Evolutionary conservation across 2,113 vertebrate genomes (phyloP).

Genomic region (Nothobranchius kuhntae): DNA sequence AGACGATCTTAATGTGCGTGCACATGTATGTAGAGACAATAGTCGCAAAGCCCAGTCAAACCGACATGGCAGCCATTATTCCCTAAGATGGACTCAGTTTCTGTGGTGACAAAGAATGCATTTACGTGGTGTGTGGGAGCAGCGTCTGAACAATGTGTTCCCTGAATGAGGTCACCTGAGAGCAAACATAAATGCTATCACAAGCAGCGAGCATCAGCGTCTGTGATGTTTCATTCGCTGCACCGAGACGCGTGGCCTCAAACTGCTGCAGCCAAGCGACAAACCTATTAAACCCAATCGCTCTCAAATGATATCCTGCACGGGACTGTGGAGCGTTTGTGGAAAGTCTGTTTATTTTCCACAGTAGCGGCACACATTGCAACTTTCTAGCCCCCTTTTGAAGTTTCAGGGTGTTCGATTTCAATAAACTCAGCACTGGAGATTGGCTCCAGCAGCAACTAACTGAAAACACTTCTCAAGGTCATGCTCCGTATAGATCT

Average conservation of each 20-base stretch:
- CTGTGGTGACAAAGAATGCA: constrained; percentile 1
- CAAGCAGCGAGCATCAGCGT: constrained; percentile 9
- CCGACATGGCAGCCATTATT: background rate
- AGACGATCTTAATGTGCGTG: background rate
- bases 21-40: background rate
- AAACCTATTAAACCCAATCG: constrained; percentile 15
- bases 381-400: constrained; percentile 43
- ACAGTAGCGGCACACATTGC: background rate
- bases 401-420: constrained; percentile 58
- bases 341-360: constrained; percentile 32
- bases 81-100: constrained; percentile 14
- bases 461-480: constrained; percentile 70
- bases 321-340: constrained; percentile 11
- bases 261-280: background rate
- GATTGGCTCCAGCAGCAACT: constrained; percentile 49
- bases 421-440: constrained; percentile 52
- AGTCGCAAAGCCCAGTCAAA: background rate
- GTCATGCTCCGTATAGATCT: constrained; percentile 59
- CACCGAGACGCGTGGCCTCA: background rate
- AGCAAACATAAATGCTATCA: constrained; percentile 5
- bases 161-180: constrained; percentile 13
- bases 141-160: background rate
- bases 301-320: constrained; percentile 15
- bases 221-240: constrained; percentile 17
- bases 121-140: constrained; percentile 15